A percentile compares a stretch with the other conserved stretches of the same genome.
Conservation (phyloP, 2,888 invertebrate genomes). For the Acanthococcus lagerstroemiae region DNA sequence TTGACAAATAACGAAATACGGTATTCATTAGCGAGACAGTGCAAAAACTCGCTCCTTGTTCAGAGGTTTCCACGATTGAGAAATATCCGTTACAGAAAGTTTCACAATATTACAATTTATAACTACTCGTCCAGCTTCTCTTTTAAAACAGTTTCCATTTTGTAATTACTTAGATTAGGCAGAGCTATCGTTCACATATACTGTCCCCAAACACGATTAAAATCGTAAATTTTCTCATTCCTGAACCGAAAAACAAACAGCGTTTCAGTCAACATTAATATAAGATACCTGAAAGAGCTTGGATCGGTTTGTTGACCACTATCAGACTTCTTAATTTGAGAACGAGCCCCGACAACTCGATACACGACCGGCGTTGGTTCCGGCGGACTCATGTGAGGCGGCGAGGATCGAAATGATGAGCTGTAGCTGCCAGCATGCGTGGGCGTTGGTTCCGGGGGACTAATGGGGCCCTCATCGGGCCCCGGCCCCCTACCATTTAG, state of each 20-base stretch:
- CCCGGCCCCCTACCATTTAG: slow-evolving; percentile 33
- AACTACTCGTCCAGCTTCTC: too few species aligned
- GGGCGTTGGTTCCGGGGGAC: slow-evolving; percentile 34
- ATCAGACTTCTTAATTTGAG: slow-evolving; percentile 44
- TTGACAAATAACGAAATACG: too few species aligned
- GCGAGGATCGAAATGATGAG: slow-evolving; percentile 1
- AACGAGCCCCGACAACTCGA: slow-evolving; percentile 39
- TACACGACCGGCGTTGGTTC: slow-evolving; percentile 38
- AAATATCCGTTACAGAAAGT: too few species aligned
- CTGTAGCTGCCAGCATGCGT: slow-evolving; percentile 26
- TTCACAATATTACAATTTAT: too few species aligned
- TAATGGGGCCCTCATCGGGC: slow-evolving; percentile 33
- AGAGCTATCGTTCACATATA: too few species aligned
- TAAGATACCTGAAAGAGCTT: slow-evolving; percentile 29
- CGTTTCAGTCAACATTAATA: background rate
- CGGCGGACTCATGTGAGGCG: slow-evolving; percentile 34
- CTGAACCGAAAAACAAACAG: slow-evolving; percentile 5
- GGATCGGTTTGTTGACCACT: slow-evolving; percentile 47
- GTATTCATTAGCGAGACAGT: too few species aligned
- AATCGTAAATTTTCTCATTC: too few species aligned
- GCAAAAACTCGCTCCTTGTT: too few species aligned
- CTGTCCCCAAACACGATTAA: too few species aligned
- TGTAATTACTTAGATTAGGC: background rate
- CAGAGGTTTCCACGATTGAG: too few species aligned
- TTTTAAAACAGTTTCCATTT: too few species aligned